Evolutionary conservation across 2,888 invertebrate species (phyloP), one percentile per base, ranked within the genome.

Genomic region (Himalopsyche tibetana): DNA sequence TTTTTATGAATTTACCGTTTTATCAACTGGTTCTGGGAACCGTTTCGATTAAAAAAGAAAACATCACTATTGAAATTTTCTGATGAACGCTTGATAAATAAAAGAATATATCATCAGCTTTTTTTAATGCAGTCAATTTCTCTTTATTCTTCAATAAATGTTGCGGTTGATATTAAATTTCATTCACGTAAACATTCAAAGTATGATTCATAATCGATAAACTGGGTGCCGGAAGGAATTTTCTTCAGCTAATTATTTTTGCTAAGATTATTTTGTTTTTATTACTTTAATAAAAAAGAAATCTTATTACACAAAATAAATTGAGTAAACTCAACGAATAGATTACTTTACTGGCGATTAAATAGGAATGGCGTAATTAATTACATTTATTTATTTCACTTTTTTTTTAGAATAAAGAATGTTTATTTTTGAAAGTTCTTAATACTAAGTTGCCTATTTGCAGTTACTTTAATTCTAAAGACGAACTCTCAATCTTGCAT

Each of bases 131-230:
- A 63, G 1, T 63, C 63, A 63, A 63, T 63, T 28, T 63, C 63
- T 63, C 63, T 63, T 63, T 63, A 63, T 63, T 63, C 63, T 63
- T 28, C 19, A 19, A 63, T 63, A 63, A 63, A 63, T 19, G 19
- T 63, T 19, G 63, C 63, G 63, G 63, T 63, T 63, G 28, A 15
- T 51, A 51, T 15, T 51, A 51, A 51, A 15, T 51, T 45, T 45
- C 45, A 11, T 45, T 56, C 56, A n/a, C 56, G 56, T 56, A 56
- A 63, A 5, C 2, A 63, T 63, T 63, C 28, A 63, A 63, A 63
- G 9, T 28, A 28, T 63, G 9, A 15, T 19, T 4, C 11, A 19
- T 8, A 19, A 63, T 63, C 63, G 28, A 63, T n/a, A 5, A 19
- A 63, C 19, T 19, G 6, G 28, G 11, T 63, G 63, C 63, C 63